A percentile compares a stretch with the other conserved stretches of the same genome.
These are phyloP conservation scores for Cyphomyrus plagiostoma DNA, from an alignment of 2,113 vertebrate species.

Conservation along the genomic window DNA sequence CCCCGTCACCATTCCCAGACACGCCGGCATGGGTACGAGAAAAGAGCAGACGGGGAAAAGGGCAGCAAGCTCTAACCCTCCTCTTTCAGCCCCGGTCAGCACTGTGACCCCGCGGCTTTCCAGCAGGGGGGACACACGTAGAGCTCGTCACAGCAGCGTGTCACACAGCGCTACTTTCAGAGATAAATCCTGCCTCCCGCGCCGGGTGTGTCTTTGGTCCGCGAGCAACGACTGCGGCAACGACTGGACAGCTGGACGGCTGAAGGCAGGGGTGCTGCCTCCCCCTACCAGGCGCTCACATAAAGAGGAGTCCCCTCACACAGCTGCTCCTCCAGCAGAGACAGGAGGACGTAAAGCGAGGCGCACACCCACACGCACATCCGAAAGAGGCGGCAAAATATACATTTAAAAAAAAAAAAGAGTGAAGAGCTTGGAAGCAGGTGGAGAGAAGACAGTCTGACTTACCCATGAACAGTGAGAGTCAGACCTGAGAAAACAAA, in stretches of 20 bases:
- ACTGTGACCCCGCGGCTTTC: too few species aligned
- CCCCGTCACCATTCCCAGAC: conserved; percentile 27
- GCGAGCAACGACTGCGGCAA: conserved; percentile 37
- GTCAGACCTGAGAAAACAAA: conserved; percentile 21
- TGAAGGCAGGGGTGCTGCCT: not conserved
- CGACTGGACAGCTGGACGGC: not conserved
- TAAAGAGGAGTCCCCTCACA: not conserved
- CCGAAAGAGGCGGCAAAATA: not conserved
- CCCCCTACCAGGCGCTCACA: not conserved
- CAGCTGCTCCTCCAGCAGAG: conserved; percentile 21
- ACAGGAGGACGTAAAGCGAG: not conserved
- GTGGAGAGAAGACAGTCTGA: conserved; percentile 53
- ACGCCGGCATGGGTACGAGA: conserved; percentile 34
- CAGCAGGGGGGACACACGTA: not conserved
- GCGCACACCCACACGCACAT: not conserved
- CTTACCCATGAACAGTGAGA: conserved; percentile 76
- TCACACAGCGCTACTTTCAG: conserved; percentile 57
- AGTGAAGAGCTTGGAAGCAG: not conserved
- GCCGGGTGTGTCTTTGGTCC: conserved; percentile 56
- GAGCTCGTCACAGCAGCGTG: conserved; percentile 51
- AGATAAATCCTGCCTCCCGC: conserved; percentile 35
- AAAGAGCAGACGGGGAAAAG: conserved; percentile 8
- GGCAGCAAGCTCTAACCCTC: conserved; percentile 17
- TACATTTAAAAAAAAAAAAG: too few species aligned
- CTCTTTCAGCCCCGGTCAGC: not conserved